phyloP scores from a whole-genome alignment of 2,888 invertebrate genomes.

The Apodemia mormo region DNA sequence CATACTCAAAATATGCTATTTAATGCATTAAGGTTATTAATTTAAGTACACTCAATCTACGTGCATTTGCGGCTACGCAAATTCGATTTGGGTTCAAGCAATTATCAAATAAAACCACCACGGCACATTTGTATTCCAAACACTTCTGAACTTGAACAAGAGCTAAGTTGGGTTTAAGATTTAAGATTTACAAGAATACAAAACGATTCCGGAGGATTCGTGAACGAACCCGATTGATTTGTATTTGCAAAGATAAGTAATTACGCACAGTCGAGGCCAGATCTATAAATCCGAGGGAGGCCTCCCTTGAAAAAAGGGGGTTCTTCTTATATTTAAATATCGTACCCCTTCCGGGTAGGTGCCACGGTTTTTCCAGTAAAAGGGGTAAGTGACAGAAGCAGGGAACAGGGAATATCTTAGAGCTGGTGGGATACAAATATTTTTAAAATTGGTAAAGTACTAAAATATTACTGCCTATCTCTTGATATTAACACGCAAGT shows the following conservation, averaged over 20 bases:
- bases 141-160: constrained; percentile 29
- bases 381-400: constrained; percentile 82
- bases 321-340: constrained; percentile 83
- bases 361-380: constrained; percentile 82
- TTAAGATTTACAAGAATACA: constrained; percentile 35
- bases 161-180: constrained; percentile 20
- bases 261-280: constrained; percentile 74
- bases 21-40: constrained; percentile 21
- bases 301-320: constrained; percentile 77
- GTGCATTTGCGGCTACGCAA: constrained; percentile 8
- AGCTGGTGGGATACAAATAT: constrained; percentile 34
- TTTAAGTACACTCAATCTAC: not conserved
- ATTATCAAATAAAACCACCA: constrained; percentile 33
- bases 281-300: constrained; percentile 77
- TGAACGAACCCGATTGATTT: constrained; percentile 67
- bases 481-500: too few species aligned
- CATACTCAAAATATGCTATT: not conserved
- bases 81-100: constrained; percentile 20
- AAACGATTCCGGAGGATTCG: constrained; percentile 34
- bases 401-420: constrained; percentile 50
- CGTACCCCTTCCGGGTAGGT: constrained; percentile 82
- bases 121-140: constrained; percentile 37
- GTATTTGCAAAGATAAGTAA: constrained; percentile 80
- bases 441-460: too few species aligned
- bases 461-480: too few species aligned